Evolutionary conservation across 30 jellyfish, hydroid and myxozoan genomes (phyloP).

Genomic region (Pseudorhiza aurosa): DNA sequence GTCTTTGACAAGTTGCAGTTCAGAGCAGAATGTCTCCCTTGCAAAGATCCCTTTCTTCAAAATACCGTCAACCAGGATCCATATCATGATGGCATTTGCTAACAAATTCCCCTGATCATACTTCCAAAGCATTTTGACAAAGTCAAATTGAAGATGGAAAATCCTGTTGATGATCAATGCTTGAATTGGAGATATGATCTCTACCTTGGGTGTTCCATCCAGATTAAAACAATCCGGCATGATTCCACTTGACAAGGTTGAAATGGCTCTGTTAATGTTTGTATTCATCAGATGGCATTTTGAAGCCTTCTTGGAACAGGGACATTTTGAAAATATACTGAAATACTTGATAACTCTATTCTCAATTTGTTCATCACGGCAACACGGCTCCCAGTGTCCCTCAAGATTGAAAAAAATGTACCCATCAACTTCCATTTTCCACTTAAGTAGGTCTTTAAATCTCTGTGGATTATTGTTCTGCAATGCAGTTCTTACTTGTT

Average conservation of each 20-base stretch:
- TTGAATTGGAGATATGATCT: background rate
- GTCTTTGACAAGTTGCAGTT: background rate
- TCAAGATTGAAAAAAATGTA: conserved; percentile 1
- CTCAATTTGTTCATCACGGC: background rate
- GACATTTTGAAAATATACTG: background rate
- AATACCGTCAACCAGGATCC: background rate
- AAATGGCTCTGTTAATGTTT: background rate
- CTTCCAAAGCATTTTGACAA: background rate
- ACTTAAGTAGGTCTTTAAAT: background rate
- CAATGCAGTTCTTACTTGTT: background rate
- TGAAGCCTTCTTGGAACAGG: no score
- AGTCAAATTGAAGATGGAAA: background rate
- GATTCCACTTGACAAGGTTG: background rate
- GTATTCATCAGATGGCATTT: background rate
- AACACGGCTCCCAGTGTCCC: background rate
- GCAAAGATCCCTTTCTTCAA: background rate
- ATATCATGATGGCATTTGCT: background rate
- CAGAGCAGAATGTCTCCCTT: background rate
- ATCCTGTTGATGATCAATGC: background rate
- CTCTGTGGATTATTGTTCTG: background rate
- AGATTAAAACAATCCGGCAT: background rate
- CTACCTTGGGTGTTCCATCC: no score
- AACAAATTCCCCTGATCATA: background rate
- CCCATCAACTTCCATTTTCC: background rate
- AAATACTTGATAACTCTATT: background rate